Base-by-base conservation (phyloP, 2,113 vertebrate species). In the Syngnathus scovelli region DNA sequence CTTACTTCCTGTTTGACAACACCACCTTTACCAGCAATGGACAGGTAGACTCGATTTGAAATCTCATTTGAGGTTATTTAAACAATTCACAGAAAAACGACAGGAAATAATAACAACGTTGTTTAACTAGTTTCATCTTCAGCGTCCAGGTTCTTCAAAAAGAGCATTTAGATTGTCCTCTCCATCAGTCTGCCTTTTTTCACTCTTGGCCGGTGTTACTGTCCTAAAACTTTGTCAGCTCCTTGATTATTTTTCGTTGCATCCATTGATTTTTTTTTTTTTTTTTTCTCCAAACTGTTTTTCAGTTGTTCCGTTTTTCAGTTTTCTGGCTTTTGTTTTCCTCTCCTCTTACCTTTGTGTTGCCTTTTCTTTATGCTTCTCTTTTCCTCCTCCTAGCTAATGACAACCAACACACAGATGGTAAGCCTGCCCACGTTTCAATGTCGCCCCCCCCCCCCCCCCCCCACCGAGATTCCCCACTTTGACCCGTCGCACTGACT, bases 361-460 rank as follows among this genome's bases (percentile, higher is more conserved):
- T 93, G 93, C 89, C 87, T 78, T 85, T 83, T 87, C 73, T 88
- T 90, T 92, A 92, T 92, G 92, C 92, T 91, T 93, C 91, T 95
- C 91, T 93, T 82, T 38, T 93, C 89, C 92, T 93, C 91, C 92
- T 90, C 90, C 93, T 94, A 99, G 97, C 93, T 96, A 93, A 93
- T 96, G 96, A 94, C 95, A 89, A 88, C 93, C 94, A 97, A 92
- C 95, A 94, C 94, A 83, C 93, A 98, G 87, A 94, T 95, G 97
- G 97, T 99, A 99, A 99, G 96, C 93, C 89, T 87, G 85, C 82
- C 83, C 85, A 86, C 85, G 68, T 90, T 85, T 87, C 78, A 89
- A 83, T 88, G 78, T 88, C 83, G 78, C 73, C 67, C 73, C n/a
- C n/a, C 73, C 67, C 73, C 73, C 67, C 73, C 73, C 67, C 73